These are phyloP conservation scores for Streptopelia turtur DNA, from an alignment of 2,797 vertebrate genomes.

Conservation along the genomic window DNA sequence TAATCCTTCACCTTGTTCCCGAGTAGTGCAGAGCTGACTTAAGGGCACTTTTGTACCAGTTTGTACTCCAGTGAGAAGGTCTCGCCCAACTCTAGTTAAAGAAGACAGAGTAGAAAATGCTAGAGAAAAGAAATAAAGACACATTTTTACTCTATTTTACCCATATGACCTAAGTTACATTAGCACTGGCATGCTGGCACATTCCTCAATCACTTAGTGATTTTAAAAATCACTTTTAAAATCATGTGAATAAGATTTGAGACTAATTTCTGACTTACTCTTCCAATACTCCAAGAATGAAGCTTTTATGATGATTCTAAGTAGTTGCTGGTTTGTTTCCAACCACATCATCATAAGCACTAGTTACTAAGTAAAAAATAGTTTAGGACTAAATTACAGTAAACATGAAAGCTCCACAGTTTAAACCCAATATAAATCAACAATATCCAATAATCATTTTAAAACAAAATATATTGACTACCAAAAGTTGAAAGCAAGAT, in stretches of 20 bases:
- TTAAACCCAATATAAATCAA: constrained; percentile 87
- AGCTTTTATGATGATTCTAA: constrained; percentile 81
- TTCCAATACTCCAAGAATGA: constrained; percentile 74
- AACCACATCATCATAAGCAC: constrained; percentile 90
- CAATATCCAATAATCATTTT: constrained; percentile 83
- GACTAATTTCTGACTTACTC: constrained; percentile 68
- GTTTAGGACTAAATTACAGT: constrained; percentile 96
- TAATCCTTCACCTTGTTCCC: background rate
- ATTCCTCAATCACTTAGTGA: background rate
- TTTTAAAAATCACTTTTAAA: background rate
- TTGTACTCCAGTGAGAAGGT: background rate
- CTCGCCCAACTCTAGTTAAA: background rate
- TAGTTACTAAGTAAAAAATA: constrained; percentile 88
- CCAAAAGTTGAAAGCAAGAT: constrained; percentile 86
- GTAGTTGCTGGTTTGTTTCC: constrained; percentile 88
- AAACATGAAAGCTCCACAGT: constrained; percentile 93
- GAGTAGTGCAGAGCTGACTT: background rate
- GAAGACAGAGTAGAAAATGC: background rate
- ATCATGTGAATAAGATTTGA: constrained; percentile 68
- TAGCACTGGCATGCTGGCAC: background rate
- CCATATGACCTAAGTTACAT: background rate
- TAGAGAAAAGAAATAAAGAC: background rate
- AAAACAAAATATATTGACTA: constrained; percentile 82
- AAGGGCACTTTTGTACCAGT: background rate
- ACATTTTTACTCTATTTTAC: background rate